These are phyloP conservation scores for Semotilus atromaculatus DNA, from an alignment of 2,797 vertebrate genomes.

Conservation along the genomic window DNA sequence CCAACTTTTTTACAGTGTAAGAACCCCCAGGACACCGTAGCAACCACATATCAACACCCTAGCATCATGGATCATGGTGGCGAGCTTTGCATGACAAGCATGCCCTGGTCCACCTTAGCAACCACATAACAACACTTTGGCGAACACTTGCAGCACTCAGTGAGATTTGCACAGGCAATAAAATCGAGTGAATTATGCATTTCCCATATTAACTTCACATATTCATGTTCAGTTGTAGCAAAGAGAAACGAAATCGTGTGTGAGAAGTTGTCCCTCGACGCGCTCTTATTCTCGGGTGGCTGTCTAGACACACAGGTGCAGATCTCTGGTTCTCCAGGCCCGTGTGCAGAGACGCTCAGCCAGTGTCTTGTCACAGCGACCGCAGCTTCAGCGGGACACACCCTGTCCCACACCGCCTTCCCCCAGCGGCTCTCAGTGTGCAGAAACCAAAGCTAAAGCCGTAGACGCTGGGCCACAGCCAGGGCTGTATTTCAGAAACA, in stretches of 20 bases:
- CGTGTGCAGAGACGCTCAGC: slow-evolving; percentile 27
- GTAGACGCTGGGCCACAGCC: slow-evolving; percentile 47
- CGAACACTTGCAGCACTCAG: not conserved
- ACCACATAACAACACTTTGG: not conserved
- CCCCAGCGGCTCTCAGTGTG: slow-evolving; percentile 48
- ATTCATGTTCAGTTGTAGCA: not conserved
- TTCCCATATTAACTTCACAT: not conserved
- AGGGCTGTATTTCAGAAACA: slow-evolving; percentile 45
- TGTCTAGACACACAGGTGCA: slow-evolving; percentile 53
- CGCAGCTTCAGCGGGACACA: slow-evolving; percentile 73
- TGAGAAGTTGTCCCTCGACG: not conserved
- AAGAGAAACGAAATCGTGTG: not conserved
- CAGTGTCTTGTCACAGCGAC: slow-evolving; percentile 64
- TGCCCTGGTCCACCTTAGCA: not conserved
- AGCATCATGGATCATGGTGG: not conserved
- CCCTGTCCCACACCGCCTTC: slow-evolving; percentile 73
- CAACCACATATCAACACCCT: too few relatives aligned
- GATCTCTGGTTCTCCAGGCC: slow-evolving; percentile 9
- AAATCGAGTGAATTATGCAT: not conserved
- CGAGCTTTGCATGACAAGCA: not conserved
- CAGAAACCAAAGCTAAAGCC: slow-evolving; percentile 71
- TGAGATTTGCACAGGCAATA: not conserved
- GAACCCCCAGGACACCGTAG: not conserved
- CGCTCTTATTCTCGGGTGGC: not conserved
- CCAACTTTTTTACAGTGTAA: too few relatives aligned